phyloP scores from a whole-genome alignment of 2,113 vertebrate species.

The Oryzias celebensis region DNA sequence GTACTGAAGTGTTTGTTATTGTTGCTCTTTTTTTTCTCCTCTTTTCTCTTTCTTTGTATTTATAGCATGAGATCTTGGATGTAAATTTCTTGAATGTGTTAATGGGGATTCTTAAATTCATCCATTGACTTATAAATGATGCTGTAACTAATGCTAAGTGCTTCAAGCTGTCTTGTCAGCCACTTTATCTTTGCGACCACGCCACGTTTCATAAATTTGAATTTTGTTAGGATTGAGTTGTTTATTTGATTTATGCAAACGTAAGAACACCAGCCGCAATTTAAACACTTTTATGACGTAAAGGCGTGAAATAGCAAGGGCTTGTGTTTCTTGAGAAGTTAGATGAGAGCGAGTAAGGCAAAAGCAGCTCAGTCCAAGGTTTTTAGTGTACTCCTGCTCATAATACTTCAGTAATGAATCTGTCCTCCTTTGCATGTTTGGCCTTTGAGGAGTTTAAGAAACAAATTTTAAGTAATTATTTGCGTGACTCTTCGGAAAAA shows the following conservation, averaged over 20 bases:
- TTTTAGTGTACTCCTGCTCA: slow-evolving; percentile 33
- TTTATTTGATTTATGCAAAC: neutral
- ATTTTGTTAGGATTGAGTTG: neutral
- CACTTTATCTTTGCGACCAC: slow-evolving; percentile 4
- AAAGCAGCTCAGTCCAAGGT: slow-evolving; percentile 27
- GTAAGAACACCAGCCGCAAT: neutral
- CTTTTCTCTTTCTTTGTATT: slow-evolving; percentile 58
- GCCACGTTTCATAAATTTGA: neutral
- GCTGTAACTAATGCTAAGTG: slow-evolving; percentile 32
- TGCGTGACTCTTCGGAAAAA: slow-evolving; percentile 40
- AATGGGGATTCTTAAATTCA: slow-evolving; percentile 42
- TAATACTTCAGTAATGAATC: slow-evolving; percentile 31
- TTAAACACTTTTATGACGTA: neutral
- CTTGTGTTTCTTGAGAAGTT: neutral
- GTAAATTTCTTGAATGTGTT: slow-evolving; percentile 45
- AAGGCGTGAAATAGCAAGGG: neutral
- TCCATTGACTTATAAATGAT: slow-evolving; percentile 19
- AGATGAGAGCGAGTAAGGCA: slow-evolving; percentile 26
- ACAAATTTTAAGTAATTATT: slow-evolving; percentile 58
- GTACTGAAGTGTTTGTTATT: slow-evolving; percentile 72
- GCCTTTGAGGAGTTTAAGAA: slow-evolving; percentile 56
- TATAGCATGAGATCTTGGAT: slow-evolving; percentile 49
- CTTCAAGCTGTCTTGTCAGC: slow-evolving; percentile 20
- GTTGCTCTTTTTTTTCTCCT: slow-evolving; percentile 63
- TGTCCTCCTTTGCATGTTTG: slow-evolving; percentile 36